Evolutionary conservation across 2,888 invertebrate genomes (phyloP), one percentile per base, ranked within the genome.

Genomic region (Cerastis rubricosa): DNA sequence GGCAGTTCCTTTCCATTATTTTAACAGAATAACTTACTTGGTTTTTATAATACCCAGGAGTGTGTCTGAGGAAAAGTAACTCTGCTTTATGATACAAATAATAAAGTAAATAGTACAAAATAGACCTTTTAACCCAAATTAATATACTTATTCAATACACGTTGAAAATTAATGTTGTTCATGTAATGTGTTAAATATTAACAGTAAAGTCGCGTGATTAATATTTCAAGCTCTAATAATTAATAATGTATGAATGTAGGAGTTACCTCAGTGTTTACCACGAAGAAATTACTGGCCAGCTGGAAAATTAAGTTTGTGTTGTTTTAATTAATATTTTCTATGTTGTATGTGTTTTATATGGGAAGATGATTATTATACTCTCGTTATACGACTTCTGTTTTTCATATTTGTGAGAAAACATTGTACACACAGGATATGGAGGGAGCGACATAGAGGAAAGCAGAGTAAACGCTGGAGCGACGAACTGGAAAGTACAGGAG

Each of bases 131-230:
- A 71, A 45, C n/a, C 12, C 19, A 47, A 40, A 59, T 49, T 45
- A 35, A 74, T 59, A 11, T 1, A 25, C 11, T 43, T n/a, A 61
- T 63, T 76, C 3, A 51, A 54, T 54, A 57, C 22, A 65, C n/a
- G 17, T 57, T 47, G 7, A 19, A 22, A 49, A 82, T 64, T n/a
- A 51, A 59, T n/a, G 14, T 43, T 65, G 19, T 19, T 9, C 17
- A 17, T 19, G 54, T 66, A 65, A 25, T 66, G n/a, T 68, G 43
- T 79, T 63, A 63, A 79, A 84, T 73, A 80, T 73, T 9, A 49
- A 51, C 25, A n/a, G 14, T 57, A 22, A 45, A 70, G 25, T 51
- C 5, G 19, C 81, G 70, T 84, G 63, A 74, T 81, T 70, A 40
- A 74, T 81, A 59, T 54, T 63, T n/a, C 25, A 54, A 63, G 35